Percentiles rank a stretch among this genome's conserved stretches.
Conservation (phyloP, 2,113 vertebrate species). For the Albula goreensis region DNA sequence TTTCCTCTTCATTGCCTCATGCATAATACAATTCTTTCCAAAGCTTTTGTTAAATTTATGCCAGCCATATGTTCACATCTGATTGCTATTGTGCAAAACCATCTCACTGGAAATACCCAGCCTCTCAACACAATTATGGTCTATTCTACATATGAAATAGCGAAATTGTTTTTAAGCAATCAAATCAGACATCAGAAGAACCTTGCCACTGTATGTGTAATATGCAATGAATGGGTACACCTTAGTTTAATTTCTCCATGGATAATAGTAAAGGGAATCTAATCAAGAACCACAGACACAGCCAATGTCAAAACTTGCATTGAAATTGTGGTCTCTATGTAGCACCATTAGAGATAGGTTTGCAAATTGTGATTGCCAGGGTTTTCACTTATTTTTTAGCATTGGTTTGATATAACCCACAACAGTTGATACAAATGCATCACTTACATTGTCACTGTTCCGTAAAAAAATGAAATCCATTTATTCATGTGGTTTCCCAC, state of each 20-base stretch:
- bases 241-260: not conserved
- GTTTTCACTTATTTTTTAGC: not conserved
- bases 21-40: not conserved
- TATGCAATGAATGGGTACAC: not conserved
- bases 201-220: not conserved
- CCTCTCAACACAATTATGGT: not conserved
- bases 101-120: not conserved
- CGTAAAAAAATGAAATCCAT: constrained; percentile 22
- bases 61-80: not conserved
- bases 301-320: not conserved
- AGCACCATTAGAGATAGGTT: not conserved
- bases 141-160: not conserved
- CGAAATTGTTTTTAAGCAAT: not conserved
- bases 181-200: not conserved
- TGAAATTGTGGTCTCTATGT: not conserved
- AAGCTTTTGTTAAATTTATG: not conserved
- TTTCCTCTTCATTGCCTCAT: not conserved
- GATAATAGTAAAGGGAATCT: not conserved
- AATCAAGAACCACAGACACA: not conserved
- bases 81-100: not conserved
- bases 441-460: constrained; percentile 13
- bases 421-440: constrained; percentile 10
- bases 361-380: not conserved
- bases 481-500: constrained; percentile 14
- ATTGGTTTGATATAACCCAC: not conserved